Conservation (phyloP, 2,888 invertebrate genomes). For the Scaeva pyrastri region DNA sequence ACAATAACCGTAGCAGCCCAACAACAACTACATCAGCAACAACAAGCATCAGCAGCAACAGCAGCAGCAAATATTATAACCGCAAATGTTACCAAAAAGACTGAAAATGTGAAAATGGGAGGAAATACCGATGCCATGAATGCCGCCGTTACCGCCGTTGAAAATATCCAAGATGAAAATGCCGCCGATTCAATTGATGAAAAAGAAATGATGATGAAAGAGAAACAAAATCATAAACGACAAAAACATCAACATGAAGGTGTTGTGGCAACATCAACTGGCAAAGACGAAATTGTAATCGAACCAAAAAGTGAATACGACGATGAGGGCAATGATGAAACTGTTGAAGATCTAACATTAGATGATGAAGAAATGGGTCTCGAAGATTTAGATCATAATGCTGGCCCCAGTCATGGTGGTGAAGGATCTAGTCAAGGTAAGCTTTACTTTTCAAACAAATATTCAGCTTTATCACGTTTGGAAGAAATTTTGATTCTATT, state of each 20-base stretch:
- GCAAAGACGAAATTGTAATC: constrained; percentile 83
- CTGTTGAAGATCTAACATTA: constrained; percentile 94
- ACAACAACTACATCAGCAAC: constrained; percentile 74
- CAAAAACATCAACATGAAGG: constrained; percentile 78
- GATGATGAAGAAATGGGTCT: constrained; percentile 90
- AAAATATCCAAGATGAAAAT: constrained; percentile 78
- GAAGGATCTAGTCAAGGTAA: constrained; percentile 90
- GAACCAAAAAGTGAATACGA: constrained; percentile 91
- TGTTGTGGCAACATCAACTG: constrained; percentile 68
- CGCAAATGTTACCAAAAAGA: constrained; percentile 84
- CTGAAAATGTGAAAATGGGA: constrained; percentile 83
- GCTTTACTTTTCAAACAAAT: constrained; percentile 38
- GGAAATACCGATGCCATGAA: constrained; percentile 82
- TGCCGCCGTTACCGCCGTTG: constrained; percentile 78
- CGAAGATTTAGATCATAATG: constrained; percentile 86
- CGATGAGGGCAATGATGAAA: constrained; percentile 89
- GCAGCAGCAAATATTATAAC: constrained; percentile 79
- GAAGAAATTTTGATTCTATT: too few relatives aligned
- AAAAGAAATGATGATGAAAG: constrained; percentile 77
- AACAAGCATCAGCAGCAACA: constrained; percentile 79
- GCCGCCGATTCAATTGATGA: constrained; percentile 77
- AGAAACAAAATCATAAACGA: constrained; percentile 83
- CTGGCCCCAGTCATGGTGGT: constrained; percentile 88
- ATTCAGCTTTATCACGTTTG: not conserved
- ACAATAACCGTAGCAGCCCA: constrained; percentile 78